Evolutionary conservation across 2,797 vertebrate species (phyloP), one percentile per base, ranked within the genome.

Genomic region (Serranus cabrilla): DNA sequence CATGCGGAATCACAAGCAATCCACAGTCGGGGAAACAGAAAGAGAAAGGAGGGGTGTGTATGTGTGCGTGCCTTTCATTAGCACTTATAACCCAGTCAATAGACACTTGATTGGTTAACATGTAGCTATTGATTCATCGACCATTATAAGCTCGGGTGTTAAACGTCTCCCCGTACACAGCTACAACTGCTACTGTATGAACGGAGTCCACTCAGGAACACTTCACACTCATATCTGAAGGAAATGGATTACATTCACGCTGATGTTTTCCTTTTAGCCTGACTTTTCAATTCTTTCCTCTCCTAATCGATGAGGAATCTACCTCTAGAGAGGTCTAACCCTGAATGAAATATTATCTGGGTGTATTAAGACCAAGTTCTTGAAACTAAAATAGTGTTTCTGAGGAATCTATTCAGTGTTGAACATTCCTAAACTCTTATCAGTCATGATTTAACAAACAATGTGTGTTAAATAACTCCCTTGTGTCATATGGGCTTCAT

Each of bases 21-120:
- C 17, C 46, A 59, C 56, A 63, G 39, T 18, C 10, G 27, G 37
- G 49, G 25, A 20, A 20, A n/a, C 18, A 52, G 16, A 68, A 3
- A 39, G 31, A 11, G 46, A 40, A 4, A 34, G 16, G 27, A 40
- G 7, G 10, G 46, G 42, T 16, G 39, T 76, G 51, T 20, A 27
- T 42, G 54, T 23, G 60, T 74, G 47, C 7, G 14, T 54, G 71
- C n/a, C 51, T 82, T 89, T 87, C 76, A 84, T 88, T 87, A 81
- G 66, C 82, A 83, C 81, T 86, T 84, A 86, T 83, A 85, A 78
- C 62, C 82, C 60, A 75, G 73, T 89, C 88, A 85, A 87, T 87
- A 83, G 62, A 80, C 60, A 78, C 78, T 71, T 87, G 83, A 91
- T 88, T 84, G 84, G 83, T 84, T 84, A 89, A 88, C 91, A 82